Conservation (phyloP, 2,888 invertebrate species). For the Lasius fuliginosus region DNA sequence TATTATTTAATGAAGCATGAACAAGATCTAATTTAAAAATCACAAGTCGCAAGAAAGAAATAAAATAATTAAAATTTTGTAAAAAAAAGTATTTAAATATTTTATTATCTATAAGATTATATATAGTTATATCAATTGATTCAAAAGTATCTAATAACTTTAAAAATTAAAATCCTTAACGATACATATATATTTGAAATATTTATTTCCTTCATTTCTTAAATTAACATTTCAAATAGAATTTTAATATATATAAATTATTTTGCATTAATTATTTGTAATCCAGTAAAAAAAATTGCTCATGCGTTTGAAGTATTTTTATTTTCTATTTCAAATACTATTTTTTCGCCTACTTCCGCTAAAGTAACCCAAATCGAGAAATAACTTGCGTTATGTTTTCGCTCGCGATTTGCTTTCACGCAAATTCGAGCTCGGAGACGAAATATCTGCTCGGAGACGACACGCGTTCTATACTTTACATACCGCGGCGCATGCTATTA, state of each 20-base stretch:
- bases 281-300: not conserved
- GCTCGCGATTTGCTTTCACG: constrained; percentile 6
- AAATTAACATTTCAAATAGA: not conserved
- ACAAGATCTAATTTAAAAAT: not conserved
- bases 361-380: not conserved
- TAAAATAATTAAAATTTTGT: not conserved
- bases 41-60: not conserved
- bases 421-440: constrained; percentile 23
- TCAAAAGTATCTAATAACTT: too few species aligned
- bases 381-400: not conserved
- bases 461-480: not conserved
- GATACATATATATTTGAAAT: too few species aligned
- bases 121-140: too few species aligned
- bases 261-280: not conserved
- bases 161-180: too few species aligned
- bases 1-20: not conserved
- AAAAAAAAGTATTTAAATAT: not conserved
- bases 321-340: not conserved
- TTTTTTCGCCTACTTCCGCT: not conserved
- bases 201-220: not conserved
- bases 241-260: not conserved
- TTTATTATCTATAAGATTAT: not conserved
- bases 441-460: constrained; percentile 10
- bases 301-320: not conserved
- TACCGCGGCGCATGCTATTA: constrained; percentile 6